Evolutionary conservation across 1,140 invertebrate species (phyloP), one percentile per base, ranked within the genome.

Genomic region (Chlorops oryzae): DNA sequence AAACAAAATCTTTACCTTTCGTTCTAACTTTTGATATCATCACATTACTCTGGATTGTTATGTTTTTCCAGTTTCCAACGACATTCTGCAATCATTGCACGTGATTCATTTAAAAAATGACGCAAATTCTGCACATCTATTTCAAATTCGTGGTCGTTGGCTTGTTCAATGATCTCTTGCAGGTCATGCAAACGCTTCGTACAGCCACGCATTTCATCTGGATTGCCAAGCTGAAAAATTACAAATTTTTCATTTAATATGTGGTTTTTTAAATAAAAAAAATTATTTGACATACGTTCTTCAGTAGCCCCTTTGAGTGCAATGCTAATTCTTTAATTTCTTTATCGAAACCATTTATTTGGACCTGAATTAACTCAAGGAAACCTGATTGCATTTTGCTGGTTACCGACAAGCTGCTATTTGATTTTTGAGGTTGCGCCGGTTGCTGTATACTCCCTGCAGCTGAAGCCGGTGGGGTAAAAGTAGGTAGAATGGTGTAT

Each of bases 41-140:
- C n/a, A 25, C 72, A 75, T 66, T 61, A 81, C 78, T 78, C 73
- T 37, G 81, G 76, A 57, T 83, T 77, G 40, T 73, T 74, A 12
- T 65, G 67, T 23, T 64, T 63, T 18, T 69, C 58, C 47, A 66
- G 58, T 52, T 77, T 67, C 7, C 80, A 78, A 15, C 76, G 73
- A 3, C 80, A 80, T 51, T 85, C 82, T 45, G 82, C 81, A 25
- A 81, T 73, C 43, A 81, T 81, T 3, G 80, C 77, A 63, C 81
- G 83, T 0, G 79, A 73, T 47, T 83, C 77, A 18, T 82, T 77
- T 0, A 83, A 54, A 24, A 75, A 75, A 52, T 82, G 72, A 54
- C 82, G 80, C 13, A 85, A 62, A 4, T 71, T 51, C 50, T 70
- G 64, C 1, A 71, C 57, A 47, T 72, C 68, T 45, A 57, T 45